These are phyloP conservation scores for Lipophrys pholis DNA, from an alignment of 2,113 vertebrate species.

Conservation along the genomic window DNA sequence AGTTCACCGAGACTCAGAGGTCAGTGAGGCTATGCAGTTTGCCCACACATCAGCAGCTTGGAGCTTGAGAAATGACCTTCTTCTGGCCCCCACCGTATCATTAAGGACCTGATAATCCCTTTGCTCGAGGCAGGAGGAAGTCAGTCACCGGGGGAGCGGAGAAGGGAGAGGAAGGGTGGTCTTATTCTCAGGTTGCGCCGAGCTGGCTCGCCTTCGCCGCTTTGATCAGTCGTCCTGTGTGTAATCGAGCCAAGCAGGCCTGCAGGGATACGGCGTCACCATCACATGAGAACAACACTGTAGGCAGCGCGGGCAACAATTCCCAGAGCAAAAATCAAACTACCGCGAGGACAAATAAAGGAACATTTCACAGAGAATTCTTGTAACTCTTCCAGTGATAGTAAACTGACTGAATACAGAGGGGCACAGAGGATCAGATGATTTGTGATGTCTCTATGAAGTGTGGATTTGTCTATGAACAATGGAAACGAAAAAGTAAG, in stretches of 20 bases:
- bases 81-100: constrained; percentile 53
- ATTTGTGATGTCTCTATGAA: neutral
- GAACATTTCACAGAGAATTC: neutral
- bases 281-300: constrained; percentile 31
- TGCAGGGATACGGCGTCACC: constrained; percentile 43
- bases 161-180: constrained; percentile 25
- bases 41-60: constrained; percentile 39
- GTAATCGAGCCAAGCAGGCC: constrained; percentile 64
- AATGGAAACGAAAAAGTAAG: neutral
- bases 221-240: constrained; percentile 64
- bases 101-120: constrained; percentile 71
- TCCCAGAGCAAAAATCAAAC: constrained; percentile 1
- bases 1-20: constrained; percentile 16
- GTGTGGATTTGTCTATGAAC: neutral
- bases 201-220: constrained; percentile 38
- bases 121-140: constrained; percentile 61
- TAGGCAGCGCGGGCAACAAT: neutral
- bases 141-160: constrained; percentile 43
- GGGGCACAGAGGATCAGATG: neutral
- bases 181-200: constrained; percentile 37
- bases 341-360: neutral
- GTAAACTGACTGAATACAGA: neutral
- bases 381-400: neutral
- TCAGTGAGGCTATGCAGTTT: constrained; percentile 1
- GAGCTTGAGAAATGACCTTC: constrained; percentile 54